These are phyloP conservation scores for Melanotaenia maccullochi DNA, from an alignment of 2,797 vertebrate genomes.

Conservation along the genomic window DNA sequence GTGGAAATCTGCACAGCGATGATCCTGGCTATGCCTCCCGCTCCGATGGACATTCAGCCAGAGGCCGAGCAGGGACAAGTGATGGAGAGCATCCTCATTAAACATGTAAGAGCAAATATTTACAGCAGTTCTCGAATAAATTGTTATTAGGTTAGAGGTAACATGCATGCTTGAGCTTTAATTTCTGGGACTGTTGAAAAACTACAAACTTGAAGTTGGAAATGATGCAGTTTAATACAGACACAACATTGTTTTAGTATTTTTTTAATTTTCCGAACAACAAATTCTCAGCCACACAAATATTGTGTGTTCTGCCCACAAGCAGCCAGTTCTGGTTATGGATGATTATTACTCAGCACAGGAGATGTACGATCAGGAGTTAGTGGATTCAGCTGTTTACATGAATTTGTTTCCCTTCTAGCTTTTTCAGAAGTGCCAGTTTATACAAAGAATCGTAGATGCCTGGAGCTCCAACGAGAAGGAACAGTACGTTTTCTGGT, in stretches of 20 bases:
- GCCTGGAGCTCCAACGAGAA: constrained; percentile 97
- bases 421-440: constrained; percentile 97
- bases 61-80: constrained; percentile 85
- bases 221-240: neutral
- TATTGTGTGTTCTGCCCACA: neutral
- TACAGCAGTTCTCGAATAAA: neutral
- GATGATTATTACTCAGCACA: no score
- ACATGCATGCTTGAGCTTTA: neutral
- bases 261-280: no score
- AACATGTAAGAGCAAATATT: constrained; percentile 84
- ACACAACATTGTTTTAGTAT: neutral
- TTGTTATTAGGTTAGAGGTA: neutral
- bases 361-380: no score
- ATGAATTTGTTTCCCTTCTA: constrained; percentile 60
- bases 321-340: neutral
- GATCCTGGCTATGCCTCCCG: constrained; percentile 94
- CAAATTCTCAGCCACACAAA: neutral
- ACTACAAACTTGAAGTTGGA: neutral
- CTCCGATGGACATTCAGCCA: constrained; percentile 80
- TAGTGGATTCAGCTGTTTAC: neutral
- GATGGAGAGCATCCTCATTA: constrained; percentile 91
- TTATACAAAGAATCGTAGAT: constrained; percentile 96
- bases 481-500: constrained; percentile 91
- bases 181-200: neutral
- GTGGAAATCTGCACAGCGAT: constrained; percentile 98